phyloP scores from a whole-genome alignment of 1,140 invertebrate genomes.

The Lepidostoma basale region DNA sequence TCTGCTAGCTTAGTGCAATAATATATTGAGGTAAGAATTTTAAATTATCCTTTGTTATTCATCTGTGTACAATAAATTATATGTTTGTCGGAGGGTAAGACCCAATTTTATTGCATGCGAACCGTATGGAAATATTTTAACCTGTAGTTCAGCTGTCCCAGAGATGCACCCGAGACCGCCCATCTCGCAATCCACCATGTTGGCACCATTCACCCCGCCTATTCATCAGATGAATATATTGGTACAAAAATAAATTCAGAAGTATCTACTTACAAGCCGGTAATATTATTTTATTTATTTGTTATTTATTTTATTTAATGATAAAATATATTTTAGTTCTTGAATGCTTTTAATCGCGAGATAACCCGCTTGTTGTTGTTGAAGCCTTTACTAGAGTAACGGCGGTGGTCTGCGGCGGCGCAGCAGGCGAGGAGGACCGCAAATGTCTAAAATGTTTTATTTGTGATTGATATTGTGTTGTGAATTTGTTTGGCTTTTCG shows the following conservation, averaged over 20 bases:
- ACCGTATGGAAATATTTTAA: too few relatives aligned
- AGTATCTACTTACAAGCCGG: neutral
- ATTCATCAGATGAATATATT: too few relatives aligned
- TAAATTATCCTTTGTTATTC: slow-evolving; percentile 8
- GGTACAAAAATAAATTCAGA: neutral
- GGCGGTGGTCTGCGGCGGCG: too few relatives aligned
- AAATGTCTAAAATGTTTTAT: too few relatives aligned
- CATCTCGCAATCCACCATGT: too few relatives aligned
- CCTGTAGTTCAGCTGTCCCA: too few relatives aligned
- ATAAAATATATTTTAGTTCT: slow-evolving; percentile 39
- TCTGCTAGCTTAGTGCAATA: slow-evolving; percentile 31
- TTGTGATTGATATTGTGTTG: slow-evolving; percentile 23
- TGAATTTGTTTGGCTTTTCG: slow-evolving; percentile 21
- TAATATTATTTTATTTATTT: slow-evolving; percentile 41
- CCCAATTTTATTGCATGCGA: slow-evolving; percentile 3
- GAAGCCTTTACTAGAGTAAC: slow-evolving; percentile 38
- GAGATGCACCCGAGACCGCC: neutral
- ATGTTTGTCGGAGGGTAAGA: slow-evolving; percentile 6
- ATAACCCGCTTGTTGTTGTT: slow-evolving; percentile 42
- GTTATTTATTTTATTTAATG: slow-evolving; percentile 45
- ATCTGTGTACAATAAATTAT: neutral
- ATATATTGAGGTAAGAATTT: neutral
- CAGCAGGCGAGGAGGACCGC: too few relatives aligned
- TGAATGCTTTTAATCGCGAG: slow-evolving; percentile 39
- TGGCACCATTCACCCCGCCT: too few relatives aligned